phyloP scores from a whole-genome alignment of 2,113 vertebrate species.

The Apus apus region DNA sequence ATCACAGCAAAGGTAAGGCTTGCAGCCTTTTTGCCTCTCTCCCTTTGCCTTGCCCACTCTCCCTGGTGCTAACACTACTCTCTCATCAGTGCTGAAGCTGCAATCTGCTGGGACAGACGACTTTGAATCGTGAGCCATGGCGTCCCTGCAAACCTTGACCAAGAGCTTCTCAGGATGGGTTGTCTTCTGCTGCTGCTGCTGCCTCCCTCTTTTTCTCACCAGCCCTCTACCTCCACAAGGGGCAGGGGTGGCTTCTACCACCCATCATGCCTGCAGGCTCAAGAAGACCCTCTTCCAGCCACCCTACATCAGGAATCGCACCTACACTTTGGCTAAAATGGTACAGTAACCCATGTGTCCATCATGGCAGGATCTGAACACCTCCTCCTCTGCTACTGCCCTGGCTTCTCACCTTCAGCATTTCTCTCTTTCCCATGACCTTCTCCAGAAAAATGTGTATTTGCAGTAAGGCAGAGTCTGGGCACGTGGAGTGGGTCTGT shows the following conservation, averaged over 20 bases:
- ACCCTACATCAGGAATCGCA: slow-evolving; percentile 66
- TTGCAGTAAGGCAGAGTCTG: not conserved
- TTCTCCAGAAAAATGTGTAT: not conserved
- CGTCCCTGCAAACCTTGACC: not conserved
- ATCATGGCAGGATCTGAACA: not conserved
- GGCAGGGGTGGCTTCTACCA: not conserved
- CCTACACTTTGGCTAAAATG: slow-evolving; percentile 70
- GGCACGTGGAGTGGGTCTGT: not conserved
- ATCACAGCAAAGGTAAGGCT: slow-evolving; percentile 64
- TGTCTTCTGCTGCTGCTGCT: slow-evolving; percentile 47
- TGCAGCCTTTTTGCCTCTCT: not conserved
- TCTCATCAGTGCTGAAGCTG: slow-evolving; percentile 8
- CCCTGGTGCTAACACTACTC: not conserved
- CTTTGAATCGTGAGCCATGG: slow-evolving; percentile 33
- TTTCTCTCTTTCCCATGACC: not conserved
- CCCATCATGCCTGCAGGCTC: slow-evolving; percentile 58
- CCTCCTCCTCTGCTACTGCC: not conserved
- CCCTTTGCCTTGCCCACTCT: not conserved
- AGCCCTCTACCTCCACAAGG: slow-evolving; percentile 16
- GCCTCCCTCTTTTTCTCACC: slow-evolving; percentile 48
- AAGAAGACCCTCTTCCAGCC: slow-evolving; percentile 35
- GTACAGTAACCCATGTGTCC: slow-evolving; percentile 3
- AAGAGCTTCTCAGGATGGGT: slow-evolving; percentile 20
- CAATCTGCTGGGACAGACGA: not conserved
- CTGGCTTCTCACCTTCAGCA: not conserved